Conservation (phyloP, 2,888 invertebrate species). For the Agrochola lota region DNA sequence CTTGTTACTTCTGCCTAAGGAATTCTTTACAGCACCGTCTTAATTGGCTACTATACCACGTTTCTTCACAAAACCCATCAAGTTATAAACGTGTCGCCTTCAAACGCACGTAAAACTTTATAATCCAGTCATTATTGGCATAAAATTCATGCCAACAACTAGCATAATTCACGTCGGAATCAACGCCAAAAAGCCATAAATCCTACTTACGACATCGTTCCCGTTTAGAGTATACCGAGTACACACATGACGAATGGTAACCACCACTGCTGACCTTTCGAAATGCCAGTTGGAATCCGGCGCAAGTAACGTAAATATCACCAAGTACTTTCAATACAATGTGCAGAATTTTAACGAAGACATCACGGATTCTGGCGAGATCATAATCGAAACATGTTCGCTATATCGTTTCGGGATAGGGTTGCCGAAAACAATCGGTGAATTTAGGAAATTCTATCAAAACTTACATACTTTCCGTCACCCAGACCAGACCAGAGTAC, state of each 20-base stretch:
- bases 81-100: slow-evolving; percentile 32
- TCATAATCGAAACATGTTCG: slow-evolving; percentile 53
- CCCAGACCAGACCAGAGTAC: background rate
- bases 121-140: slow-evolving; percentile 26
- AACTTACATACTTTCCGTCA: background rate
- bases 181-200: slow-evolving; percentile 43
- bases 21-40: background rate
- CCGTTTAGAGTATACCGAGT: slow-evolving; percentile 41
- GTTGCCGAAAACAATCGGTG: slow-evolving; percentile 16
- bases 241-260: slow-evolving; percentile 44
- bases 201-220: slow-evolving; percentile 49
- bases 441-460: no score
- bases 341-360: slow-evolving; percentile 72
- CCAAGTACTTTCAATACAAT: slow-evolving; percentile 53
- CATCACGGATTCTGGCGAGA: slow-evolving; percentile 55
- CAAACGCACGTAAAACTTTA: slow-evolving; percentile 31
- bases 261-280: slow-evolving; percentile 60
- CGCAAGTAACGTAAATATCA: slow-evolving; percentile 53
- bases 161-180: slow-evolving; percentile 30
- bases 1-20: no score
- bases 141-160: slow-evolving; percentile 18
- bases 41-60: slow-evolving; percentile 24
- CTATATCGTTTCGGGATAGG: slow-evolving; percentile 27
- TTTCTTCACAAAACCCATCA: slow-evolving; percentile 27
- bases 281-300: slow-evolving; percentile 65